Base-by-base conservation (phyloP, 2,797 vertebrate species). In the Botia kubotai region DNA sequence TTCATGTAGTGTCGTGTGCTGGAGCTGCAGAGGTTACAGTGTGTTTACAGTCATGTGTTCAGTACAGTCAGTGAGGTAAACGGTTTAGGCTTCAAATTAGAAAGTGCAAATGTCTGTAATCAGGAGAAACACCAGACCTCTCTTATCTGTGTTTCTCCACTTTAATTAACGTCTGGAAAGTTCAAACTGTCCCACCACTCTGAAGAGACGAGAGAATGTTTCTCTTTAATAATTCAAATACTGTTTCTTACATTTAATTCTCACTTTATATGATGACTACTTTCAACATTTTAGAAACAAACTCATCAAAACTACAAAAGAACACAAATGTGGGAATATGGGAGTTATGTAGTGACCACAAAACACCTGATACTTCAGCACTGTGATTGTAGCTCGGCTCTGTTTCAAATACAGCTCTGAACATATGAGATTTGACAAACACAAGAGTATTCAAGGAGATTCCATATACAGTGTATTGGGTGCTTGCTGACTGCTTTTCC, bases 121-220 rank as follows among this genome's bases (percentile, higher is more conserved):
- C 46, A 68, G 71, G 19, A 66, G 23, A 67, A 69, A 50, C 58
- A 43, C 62, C 36, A 76, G 33, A 21, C 29, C 62, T 78, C 55
- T 52, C 53, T 48, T 12, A 3, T 50, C 39, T 29, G n/a, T 3
- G 12, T 19, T 50, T 63, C 43, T 77, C 12, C 57, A 11, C 73
- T 77, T 81, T 58, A 70, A 77, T 82, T 46, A 77, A 72, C 74
- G 66, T 71, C 55, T 62, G 13, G 33, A 67, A 52, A 26, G 58
- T 43, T 48, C 39, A 36, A 21, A 43, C 17, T 62, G 23, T 16
- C 3, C 57, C 10, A 26, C 0, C 19, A 26, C 58, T 29, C 36
- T 12, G 50, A 5, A 16, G 11, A 19, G 48, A 60, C 11, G 55
- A 26, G 62, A 55, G 72, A 16, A 75, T 11, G 52, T 23, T 70